Evolutionary conservation across 2,797 vertebrate genomes (phyloP).

Genomic region (Antennarius maculatus): DNA sequence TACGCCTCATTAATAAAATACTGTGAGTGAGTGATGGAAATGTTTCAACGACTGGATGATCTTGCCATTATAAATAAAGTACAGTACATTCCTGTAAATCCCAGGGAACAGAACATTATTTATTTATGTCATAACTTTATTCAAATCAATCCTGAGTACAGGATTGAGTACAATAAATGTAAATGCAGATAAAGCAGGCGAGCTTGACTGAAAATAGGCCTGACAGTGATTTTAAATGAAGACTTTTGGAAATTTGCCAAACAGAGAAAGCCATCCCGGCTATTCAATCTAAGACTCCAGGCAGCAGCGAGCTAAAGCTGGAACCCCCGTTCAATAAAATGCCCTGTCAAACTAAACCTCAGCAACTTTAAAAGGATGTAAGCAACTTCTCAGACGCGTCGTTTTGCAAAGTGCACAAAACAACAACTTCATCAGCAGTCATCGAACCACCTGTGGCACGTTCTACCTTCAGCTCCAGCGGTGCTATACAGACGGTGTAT

Average conservation of each 20-base stretch:
- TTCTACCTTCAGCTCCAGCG: constrained; percentile 90
- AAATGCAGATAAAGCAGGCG: constrained; percentile 17
- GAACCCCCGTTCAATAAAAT: constrained; percentile 59
- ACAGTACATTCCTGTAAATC: constrained; percentile 6
- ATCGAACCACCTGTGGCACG: not conserved
- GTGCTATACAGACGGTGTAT: constrained; percentile 84
- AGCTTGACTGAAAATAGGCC: constrained; percentile 18
- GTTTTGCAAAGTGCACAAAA: not conserved
- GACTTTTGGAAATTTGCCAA: constrained; percentile 48
- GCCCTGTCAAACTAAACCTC: constrained; percentile 38
- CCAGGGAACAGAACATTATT: constrained; percentile 6
- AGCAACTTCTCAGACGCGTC: not conserved
- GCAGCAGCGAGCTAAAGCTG: constrained; percentile 38
- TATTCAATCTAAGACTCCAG: constrained; percentile 53
- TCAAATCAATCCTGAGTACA: constrained; percentile 12
- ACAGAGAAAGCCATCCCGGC: constrained; percentile 32
- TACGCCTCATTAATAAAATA: not conserved
- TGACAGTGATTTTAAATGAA: constrained; percentile 60
- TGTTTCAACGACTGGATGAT: not conserved
- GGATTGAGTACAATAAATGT: constrained; percentile 10
- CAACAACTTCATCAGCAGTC: not conserved
- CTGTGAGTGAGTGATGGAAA: not conserved
- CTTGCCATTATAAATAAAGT: not conserved
- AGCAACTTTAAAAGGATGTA: constrained; percentile 21
- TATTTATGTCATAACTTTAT: constrained; percentile 7